Evolutionary conservation across 2,888 invertebrate species (phyloP).

Genomic region (Drosophila siamana): DNA sequence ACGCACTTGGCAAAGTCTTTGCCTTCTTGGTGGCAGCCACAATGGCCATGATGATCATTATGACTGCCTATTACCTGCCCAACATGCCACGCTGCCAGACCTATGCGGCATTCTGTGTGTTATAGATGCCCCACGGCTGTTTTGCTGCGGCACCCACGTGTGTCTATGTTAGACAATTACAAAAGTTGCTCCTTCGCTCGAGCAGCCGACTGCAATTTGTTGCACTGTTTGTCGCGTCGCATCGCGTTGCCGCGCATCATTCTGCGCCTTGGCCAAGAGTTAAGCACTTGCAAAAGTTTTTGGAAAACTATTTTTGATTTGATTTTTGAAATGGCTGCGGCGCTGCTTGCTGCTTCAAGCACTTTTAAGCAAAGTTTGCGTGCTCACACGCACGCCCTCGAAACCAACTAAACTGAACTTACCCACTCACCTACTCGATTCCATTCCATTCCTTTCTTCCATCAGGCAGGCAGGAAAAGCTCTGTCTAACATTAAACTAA

Average conservation of each 20-base stretch:
- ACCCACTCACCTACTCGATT: neutral
- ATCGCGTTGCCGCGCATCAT: slow-evolving; percentile 5
- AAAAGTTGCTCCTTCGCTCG: slow-evolving; percentile 24
- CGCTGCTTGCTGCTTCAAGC: slow-evolving; percentile 19
- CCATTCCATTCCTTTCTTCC: neutral
- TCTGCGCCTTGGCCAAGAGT: slow-evolving; percentile 55
- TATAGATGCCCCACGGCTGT: slow-evolving; percentile 24
- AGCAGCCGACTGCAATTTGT: slow-evolving; percentile 68
- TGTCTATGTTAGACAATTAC: slow-evolving; percentile 56
- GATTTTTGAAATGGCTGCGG: slow-evolving; percentile 72
- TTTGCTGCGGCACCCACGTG: slow-evolving; percentile 63
- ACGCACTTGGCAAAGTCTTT: slow-evolving; percentile 13
- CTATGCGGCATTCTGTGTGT: slow-evolving; percentile 25
- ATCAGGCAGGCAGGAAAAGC: neutral
- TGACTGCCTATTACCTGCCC: slow-evolving; percentile 61
- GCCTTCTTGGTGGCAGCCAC: neutral
- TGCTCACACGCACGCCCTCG: slow-evolving; percentile 26
- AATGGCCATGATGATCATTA: slow-evolving; percentile 54
- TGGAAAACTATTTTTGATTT: slow-evolving; percentile 76
- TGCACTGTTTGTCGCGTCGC: slow-evolving; percentile 77
- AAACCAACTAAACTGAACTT: slow-evolving; percentile 6
- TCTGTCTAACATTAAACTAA: slow-evolving; percentile 10
- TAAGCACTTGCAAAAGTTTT: slow-evolving; percentile 78
- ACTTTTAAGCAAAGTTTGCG: slow-evolving; percentile 48
- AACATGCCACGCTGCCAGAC: slow-evolving; percentile 39